A percentile compares a stretch with the other conserved stretches of the same genome.
These are phyloP conservation scores for Oplegnathus fasciatus DNA, from an alignment of 2,113 vertebrate genomes.

Conservation along the genomic window DNA sequence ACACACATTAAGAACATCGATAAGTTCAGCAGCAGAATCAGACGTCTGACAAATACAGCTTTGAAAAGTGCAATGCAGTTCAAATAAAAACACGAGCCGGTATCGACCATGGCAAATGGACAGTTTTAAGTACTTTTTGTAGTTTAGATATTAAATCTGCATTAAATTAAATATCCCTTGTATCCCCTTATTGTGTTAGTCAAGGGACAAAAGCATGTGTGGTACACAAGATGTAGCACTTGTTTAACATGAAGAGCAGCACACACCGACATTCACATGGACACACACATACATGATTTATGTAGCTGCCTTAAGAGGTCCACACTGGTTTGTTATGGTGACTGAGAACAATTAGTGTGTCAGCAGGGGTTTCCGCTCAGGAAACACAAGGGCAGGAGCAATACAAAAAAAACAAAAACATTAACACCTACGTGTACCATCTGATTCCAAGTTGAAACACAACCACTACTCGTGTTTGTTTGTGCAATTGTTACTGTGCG, in stretches of 20 bases:
- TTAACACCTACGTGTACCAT: background rate
- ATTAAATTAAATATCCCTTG: background rate
- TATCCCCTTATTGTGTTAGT: background rate
- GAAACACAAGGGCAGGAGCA: conserved; percentile 16
- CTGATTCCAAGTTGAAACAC: conserved; percentile 25
- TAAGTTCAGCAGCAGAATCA: conserved; percentile 37
- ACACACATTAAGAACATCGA: background rate
- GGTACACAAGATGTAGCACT: conserved; percentile 1
- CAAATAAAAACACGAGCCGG: background rate
- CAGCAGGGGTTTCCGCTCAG: conserved; percentile 2
- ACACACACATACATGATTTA: conserved; percentile 28
- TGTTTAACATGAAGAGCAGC: conserved; percentile 30
- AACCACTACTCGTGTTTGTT: conserved; percentile 9
- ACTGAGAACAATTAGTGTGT: conserved; percentile 1
- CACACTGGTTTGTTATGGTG: conserved; percentile 26
- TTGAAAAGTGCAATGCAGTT: conserved; percentile 51
- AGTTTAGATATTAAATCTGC: background rate
- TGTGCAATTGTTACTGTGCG: conserved; percentile 48
- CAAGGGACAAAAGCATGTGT: conserved; percentile 4
- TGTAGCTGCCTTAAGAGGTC: conserved; percentile 64
- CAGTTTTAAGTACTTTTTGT: background rate
- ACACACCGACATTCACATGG: conserved; percentile 28
- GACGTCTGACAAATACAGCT: background rate
- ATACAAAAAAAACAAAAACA: background rate
- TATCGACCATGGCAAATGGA: background rate